Conservation (phyloP, 2,888 invertebrate genomes). For the Quadriops clusia region DNA sequence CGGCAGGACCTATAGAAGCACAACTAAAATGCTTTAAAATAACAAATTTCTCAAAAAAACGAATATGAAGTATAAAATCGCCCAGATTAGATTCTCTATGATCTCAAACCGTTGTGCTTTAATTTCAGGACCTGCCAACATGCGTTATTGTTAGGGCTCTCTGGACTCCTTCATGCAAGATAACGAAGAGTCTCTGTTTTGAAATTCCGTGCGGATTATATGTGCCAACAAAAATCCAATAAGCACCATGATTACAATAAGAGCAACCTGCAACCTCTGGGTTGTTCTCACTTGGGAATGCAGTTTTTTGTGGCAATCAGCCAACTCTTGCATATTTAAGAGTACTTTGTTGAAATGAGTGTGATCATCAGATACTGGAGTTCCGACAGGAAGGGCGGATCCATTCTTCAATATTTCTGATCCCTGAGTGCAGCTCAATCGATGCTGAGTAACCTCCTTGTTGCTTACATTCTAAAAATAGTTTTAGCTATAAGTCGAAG, state of each 20-base stretch:
- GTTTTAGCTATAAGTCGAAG: no score
- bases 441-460: constrained; percentile 52
- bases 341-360: constrained; percentile 25
- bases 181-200: constrained; percentile 11
- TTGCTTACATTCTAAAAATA: constrained; percentile 26
- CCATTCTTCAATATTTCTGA: constrained; percentile 28
- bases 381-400: constrained; percentile 16
- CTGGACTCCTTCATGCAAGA: constrained; percentile 15
- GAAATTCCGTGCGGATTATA: constrained; percentile 9
- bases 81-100: constrained; percentile 22
- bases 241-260: constrained; percentile 9
- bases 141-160: constrained; percentile 29
- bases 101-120: constrained; percentile 16
- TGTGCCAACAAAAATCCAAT: no score
- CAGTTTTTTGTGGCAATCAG: constrained; percentile 37
- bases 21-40: no score
- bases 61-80: constrained; percentile 12
- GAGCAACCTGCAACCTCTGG: constrained; percentile 39
- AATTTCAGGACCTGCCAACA: constrained; percentile 21
- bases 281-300: constrained; percentile 39
- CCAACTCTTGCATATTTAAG: constrained; percentile 31
- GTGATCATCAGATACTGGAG: constrained; percentile 17
- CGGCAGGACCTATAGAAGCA: no score
- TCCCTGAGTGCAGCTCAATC: constrained; percentile 54
- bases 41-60: no score